Evolutionary conservation across 1,140 invertebrate species (phyloP).

Genomic region (Geopemphigus sp.): DNA sequence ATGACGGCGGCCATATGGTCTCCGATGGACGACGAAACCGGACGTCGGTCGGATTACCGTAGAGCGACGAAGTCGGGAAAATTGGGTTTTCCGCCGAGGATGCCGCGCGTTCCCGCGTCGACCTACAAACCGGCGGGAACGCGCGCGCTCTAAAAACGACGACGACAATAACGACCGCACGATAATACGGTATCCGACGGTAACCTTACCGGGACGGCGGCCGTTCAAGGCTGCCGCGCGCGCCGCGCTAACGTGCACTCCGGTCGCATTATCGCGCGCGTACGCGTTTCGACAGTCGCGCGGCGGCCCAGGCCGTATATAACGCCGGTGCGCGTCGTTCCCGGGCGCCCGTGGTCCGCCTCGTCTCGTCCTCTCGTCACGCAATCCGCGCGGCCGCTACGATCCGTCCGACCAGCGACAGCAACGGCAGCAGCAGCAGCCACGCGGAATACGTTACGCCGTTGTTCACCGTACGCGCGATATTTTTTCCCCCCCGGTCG

Average conservation of each 20-base stretch:
- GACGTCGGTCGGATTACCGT: too few species aligned
- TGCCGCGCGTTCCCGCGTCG: too few species aligned
- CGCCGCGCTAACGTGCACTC: background rate
- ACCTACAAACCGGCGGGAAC: too few species aligned
- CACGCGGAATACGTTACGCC: too few species aligned
- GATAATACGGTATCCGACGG: slow-evolving; percentile 6
- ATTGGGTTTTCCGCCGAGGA: too few species aligned
- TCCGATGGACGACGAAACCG: too few species aligned
- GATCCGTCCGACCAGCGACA: background rate
- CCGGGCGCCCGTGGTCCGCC: slow-evolving; percentile 32
- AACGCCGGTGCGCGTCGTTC: slow-evolving; percentile 32
- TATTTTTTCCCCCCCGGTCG: background rate
- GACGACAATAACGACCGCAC: background rate
- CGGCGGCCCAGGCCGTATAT: slow-evolving; percentile 35
- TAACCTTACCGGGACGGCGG: background rate
- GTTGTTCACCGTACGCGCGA: background rate
- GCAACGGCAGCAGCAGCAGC: background rate
- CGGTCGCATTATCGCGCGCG: slow-evolving; percentile 13
- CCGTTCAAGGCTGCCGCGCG: slow-evolving; percentile 28
- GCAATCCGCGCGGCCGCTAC: background rate
- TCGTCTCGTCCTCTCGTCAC: slow-evolving; percentile 39
- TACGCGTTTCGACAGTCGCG: slow-evolving; percentile 29
- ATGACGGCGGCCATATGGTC: too few species aligned
- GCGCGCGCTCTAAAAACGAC: too few species aligned
- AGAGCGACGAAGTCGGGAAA: too few species aligned